Evolutionary conservation across 2,888 invertebrate genomes (phyloP), one percentile per base, ranked within the genome.

Genomic region (Anorthoa munda): DNA sequence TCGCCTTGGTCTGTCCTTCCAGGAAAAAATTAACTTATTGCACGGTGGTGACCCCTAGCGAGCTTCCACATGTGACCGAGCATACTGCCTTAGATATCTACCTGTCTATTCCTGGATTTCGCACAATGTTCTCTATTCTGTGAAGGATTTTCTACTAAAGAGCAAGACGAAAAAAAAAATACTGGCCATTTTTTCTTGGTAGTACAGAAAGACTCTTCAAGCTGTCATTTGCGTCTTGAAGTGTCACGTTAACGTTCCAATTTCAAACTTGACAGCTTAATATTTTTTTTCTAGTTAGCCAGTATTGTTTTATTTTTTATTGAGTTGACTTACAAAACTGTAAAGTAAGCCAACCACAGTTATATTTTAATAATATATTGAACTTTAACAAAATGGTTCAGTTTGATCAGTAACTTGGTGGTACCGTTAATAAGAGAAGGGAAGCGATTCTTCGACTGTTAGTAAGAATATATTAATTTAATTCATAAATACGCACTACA

Each of bases 1-100:
- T 31, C 21, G 21, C 55, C 56, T 21, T 66, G 31, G 13, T 15
- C 46, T 50, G 77, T 81, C 89, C 90, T 90, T 91, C 90, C 81
- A 46, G 79, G 90, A 91, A 90, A 23, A 76, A 68, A 75, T 73
- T 75, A 31, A 51, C 61, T 63, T 66, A 72, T 58, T 66, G 48
- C 7, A 63, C 45, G 39, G 26, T 51, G 21, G 67, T 73, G 86
- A 85, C 82, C 82, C 73, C 72, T 78, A 72, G 75, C 59, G 79
- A 45, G 66, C 2, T 31, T 31, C 18, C 61, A 60, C 46, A 39
- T 60, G 59, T 66, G 67, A 59, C 46, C n/a, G 21, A 61, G 61
- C 58, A 45, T 59, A 63, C 46, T 63, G 18, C 48, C 53, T 74
- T 66, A 70, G 60, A 72, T 73, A 66, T 39, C 18, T 51, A 56